Evolutionary conservation across 2,797 vertebrate genomes (phyloP).

Genomic region (Sphenopsis melanotis): DNA sequence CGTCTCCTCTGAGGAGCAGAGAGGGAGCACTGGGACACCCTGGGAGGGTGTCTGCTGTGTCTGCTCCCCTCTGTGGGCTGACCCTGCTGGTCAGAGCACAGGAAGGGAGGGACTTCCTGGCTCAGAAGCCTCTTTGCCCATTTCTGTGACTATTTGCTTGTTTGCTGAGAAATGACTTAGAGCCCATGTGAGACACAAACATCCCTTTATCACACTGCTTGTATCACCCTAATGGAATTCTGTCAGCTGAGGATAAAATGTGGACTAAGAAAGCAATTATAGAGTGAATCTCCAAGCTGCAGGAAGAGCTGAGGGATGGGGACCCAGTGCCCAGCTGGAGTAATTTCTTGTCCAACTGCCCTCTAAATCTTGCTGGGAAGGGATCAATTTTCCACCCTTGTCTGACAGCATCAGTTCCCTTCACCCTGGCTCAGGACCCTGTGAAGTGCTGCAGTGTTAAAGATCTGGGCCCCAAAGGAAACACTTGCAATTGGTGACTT

Average conservation of each 20-base stretch:
- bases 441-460: not conserved
- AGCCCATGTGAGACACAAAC: constrained; percentile 49
- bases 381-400: constrained; percentile 24
- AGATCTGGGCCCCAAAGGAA: not conserved
- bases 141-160: constrained; percentile 43
- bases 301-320: constrained; percentile 18
- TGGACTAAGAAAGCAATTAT: constrained; percentile 52
- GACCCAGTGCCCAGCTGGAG: not conserved
- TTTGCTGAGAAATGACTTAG: constrained; percentile 54
- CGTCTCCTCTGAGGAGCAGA: not conserved
- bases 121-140: constrained; percentile 4
- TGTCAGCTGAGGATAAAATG: constrained; percentile 47
- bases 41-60: not conserved
- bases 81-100: not conserved
- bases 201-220: constrained; percentile 59
- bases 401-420: constrained; percentile 2
- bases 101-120: not conserved
- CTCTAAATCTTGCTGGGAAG: constrained; percentile 27
- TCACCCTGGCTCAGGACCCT: not conserved
- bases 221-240: constrained; percentile 69
- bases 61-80: not conserved
- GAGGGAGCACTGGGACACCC: no score
- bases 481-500: not conserved
- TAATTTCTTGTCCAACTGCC: constrained; percentile 25
- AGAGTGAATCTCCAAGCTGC: constrained; percentile 24